A percentile compares a stretch with the other conserved stretches of the same genome.
Evolutionary conservation across 2,113 vertebrate genomes (phyloP).

Genomic region (Onychostoma macrolepis): DNA sequence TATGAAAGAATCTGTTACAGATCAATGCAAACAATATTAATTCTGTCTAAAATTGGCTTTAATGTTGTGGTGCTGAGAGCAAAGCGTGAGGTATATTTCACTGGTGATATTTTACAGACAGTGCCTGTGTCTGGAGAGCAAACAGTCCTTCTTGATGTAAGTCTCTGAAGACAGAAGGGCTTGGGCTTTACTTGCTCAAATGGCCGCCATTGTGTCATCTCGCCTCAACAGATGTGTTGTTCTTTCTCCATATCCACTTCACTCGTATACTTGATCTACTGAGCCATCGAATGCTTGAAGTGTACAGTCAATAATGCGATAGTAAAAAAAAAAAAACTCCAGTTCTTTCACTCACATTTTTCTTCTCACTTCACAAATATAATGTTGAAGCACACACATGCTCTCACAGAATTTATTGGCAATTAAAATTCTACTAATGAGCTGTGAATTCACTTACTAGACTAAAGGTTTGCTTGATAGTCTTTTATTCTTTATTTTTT

Average conservation of each 20-base stretch:
- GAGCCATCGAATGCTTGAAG: not conserved
- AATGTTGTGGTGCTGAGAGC: not conserved
- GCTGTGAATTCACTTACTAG: not conserved
- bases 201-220: slow-evolving; percentile 45
- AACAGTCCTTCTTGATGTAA: slow-evolving; percentile 57
- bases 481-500: not conserved
- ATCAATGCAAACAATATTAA: slow-evolving; percentile 18
- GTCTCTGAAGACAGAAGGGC: slow-evolving; percentile 56
- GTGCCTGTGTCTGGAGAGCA: slow-evolving; percentile 51
- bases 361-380: not conserved
- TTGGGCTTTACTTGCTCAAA: slow-evolving; percentile 51
- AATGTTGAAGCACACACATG: not conserved
- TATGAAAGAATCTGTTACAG: not conserved
- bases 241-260: slow-evolving; percentile 38
- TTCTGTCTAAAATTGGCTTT: slow-evolving; percentile 28
- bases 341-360: not conserved
- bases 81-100: slow-evolving; percentile 52
- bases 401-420: not conserved
- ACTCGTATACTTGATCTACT: slow-evolving; percentile 8
- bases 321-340: not conserved
- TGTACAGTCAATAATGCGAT: not conserved
- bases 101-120: slow-evolving; percentile 59
- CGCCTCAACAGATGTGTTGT: slow-evolving; percentile 41
- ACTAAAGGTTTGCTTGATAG: not conserved
- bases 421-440: not conserved